A percentile compares a stretch with the other conserved stretches of the same genome.
These are phyloP conservation scores for Eupristina koningsbergeri DNA, from an alignment of 1,140 invertebrate genomes.

Conservation along the genomic window DNA sequence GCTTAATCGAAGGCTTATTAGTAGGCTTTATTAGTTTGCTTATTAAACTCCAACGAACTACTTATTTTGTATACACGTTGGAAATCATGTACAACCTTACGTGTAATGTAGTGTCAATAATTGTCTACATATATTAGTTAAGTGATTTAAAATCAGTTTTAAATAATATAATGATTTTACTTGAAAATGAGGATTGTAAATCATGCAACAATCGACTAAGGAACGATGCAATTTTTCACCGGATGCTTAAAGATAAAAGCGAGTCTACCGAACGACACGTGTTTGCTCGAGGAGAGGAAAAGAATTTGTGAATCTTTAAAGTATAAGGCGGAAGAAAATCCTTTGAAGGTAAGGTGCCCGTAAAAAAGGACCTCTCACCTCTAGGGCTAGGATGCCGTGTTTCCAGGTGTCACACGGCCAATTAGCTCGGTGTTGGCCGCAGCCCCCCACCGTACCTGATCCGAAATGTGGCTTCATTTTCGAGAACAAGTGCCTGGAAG, in stretches of 20 bases:
- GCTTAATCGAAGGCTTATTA: not conserved
- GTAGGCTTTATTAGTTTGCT: not conserved
- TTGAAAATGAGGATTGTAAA: not conserved
- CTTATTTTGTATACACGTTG: not conserved
- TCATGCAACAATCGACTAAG: not conserved
- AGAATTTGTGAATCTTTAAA: not conserved
- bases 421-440: slow-evolving; percentile 9
- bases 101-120: not conserved
- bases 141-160: not conserved
- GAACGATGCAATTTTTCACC: not conserved
- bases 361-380: not conserved
- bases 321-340: not conserved
- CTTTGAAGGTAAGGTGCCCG: not conserved
- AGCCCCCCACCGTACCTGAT: not conserved
- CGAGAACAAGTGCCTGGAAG: not conserved
- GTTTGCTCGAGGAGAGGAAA: too few relatives aligned
- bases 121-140: not conserved
- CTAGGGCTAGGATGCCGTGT: not conserved
- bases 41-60: not conserved
- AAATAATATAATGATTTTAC: not conserved
- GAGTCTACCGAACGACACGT: too few relatives aligned
- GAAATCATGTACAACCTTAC: not conserved
- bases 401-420: not conserved
- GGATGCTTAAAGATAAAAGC: not conserved
- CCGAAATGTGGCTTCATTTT: not conserved